Evolutionary conservation across 2,888 invertebrate species (phyloP).

Genomic region (Boloria selene): DNA sequence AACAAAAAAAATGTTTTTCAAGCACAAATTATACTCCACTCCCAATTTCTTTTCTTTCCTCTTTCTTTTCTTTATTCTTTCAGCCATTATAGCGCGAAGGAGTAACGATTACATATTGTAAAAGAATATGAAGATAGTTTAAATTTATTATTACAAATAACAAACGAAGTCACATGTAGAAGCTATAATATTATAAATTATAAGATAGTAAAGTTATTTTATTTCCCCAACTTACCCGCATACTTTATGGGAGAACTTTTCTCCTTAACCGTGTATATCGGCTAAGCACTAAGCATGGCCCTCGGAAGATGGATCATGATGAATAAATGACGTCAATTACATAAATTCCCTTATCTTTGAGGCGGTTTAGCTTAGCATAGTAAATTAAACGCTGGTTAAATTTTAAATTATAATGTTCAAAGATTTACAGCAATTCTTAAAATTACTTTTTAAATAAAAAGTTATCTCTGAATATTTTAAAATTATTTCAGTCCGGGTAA

Average conservation of each 20-base stretch:
- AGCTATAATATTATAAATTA: background rate
- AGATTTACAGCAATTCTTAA: background rate
- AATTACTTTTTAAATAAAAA: too few relatives aligned
- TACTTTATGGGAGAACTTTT: conserved; percentile 14
- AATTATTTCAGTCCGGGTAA: too few relatives aligned
- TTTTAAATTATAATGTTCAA: background rate
- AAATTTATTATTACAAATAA: too few relatives aligned
- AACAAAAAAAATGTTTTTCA: too few relatives aligned
- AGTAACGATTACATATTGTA: too few relatives aligned
- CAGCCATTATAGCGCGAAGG: too few relatives aligned
- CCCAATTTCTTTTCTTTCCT: too few relatives aligned
- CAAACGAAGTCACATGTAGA: too few relatives aligned
- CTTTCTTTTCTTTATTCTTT: too few relatives aligned
- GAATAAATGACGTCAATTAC: conserved; percentile 38
- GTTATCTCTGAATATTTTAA: too few relatives aligned
- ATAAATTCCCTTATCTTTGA: conserved; percentile 36
- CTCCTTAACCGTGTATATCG: conserved; percentile 10
- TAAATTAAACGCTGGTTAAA: conserved; percentile 2
- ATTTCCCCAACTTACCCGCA: conserved; percentile 3
- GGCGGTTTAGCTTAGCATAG: conserved; percentile 1
- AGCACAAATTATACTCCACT: too few relatives aligned
- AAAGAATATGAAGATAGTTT: too few relatives aligned
- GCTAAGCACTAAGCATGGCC: conserved; percentile 5
- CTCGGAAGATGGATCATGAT: conserved; percentile 36
- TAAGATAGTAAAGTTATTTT: conserved; percentile 7